A percentile compares a stretch with the other conserved stretches of the same genome.
Evolutionary conservation across 2,888 invertebrate genomes (phyloP).

Genomic region (Dichetophora obliterata): DNA sequence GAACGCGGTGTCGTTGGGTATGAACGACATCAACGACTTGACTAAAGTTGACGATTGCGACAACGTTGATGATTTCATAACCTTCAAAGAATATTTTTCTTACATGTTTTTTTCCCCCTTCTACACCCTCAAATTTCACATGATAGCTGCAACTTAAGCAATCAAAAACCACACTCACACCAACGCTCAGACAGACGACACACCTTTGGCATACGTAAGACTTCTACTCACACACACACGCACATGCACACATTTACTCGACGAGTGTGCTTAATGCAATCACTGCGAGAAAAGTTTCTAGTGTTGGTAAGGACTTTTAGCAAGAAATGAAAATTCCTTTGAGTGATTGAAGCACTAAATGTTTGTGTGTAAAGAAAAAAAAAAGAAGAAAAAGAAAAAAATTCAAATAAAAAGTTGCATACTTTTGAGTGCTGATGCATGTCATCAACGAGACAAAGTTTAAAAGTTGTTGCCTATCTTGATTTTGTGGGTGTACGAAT

Average conservation of each 20-base stretch:
- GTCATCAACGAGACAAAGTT: slow-evolving; percentile 38
- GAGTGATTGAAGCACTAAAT: slow-evolving; percentile 8
- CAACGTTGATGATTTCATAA: slow-evolving; percentile 29
- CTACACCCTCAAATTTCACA: background rate
- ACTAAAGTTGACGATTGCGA: background rate
- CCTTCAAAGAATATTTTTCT: slow-evolving; percentile 11
- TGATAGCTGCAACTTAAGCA: background rate
- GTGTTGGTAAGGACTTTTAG: background rate
- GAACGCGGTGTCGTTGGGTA: background rate
- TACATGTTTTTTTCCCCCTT: background rate
- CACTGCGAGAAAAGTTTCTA: slow-evolving; percentile 21
- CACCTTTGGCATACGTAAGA: background rate
- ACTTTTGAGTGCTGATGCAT: slow-evolving; percentile 39
- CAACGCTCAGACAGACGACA: background rate
- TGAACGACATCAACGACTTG: background rate
- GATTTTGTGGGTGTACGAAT: background rate
- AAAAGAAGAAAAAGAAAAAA: background rate
- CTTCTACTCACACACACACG: slow-evolving; percentile 23
- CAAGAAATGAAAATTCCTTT: background rate
- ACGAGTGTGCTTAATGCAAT: slow-evolving; percentile 10
- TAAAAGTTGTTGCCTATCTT: slow-evolving; percentile 4
- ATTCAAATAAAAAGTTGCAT: slow-evolving; percentile 16
- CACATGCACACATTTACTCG: slow-evolving; percentile 11
- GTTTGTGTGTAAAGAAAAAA: background rate
- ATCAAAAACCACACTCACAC: background rate